Conservation (phyloP, 1,140 invertebrate species). For the Drosophila albomicans region DNA sequence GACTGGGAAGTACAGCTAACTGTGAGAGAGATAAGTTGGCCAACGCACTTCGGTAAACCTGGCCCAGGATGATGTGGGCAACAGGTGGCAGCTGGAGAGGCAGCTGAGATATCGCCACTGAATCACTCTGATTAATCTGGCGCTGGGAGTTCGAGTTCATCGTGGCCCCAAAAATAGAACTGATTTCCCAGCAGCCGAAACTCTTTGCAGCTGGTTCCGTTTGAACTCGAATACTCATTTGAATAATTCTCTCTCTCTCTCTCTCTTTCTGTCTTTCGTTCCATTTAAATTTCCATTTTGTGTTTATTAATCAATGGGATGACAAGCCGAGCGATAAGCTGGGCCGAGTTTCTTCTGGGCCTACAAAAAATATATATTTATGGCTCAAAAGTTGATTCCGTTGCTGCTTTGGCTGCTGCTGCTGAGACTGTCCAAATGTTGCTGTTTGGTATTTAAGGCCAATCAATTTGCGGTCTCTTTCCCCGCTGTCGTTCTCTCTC, state of each 20-base stretch:
- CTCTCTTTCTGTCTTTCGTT: constrained; percentile 2
- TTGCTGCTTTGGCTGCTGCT: constrained; percentile 30
- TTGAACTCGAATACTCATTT: constrained; percentile 39
- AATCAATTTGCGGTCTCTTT: constrained; percentile 65
- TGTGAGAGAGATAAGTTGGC: constrained; percentile 24
- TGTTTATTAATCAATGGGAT: constrained; percentile 59
- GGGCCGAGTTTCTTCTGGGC: constrained; percentile 11
- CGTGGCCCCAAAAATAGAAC: not conserved
- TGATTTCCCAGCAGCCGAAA: not conserved
- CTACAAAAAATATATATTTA: constrained; percentile 32
- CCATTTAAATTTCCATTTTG: constrained; percentile 59
- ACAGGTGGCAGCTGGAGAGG: constrained; percentile 29
- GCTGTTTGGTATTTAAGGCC: constrained; percentile 70
- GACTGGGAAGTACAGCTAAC: constrained; percentile 14
- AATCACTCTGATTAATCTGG: constrained; percentile 13
- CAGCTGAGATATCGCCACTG: constrained; percentile 4
- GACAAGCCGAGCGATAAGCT: constrained; percentile 49
- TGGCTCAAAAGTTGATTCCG: constrained; percentile 8
- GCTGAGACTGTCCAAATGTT: constrained; percentile 62
- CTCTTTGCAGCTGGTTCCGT: constrained; percentile 22
- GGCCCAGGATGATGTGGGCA: constrained; percentile 25
- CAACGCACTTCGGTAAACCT: constrained; percentile 39
- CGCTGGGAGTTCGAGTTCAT: not conserved
- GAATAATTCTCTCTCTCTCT: constrained; percentile 19
- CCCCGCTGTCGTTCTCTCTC: constrained; percentile 28